These are phyloP conservation scores for Calyptommatus sinebrachiatus DNA, from an alignment of 2,113 vertebrate species.

Conservation along the genomic window DNA sequence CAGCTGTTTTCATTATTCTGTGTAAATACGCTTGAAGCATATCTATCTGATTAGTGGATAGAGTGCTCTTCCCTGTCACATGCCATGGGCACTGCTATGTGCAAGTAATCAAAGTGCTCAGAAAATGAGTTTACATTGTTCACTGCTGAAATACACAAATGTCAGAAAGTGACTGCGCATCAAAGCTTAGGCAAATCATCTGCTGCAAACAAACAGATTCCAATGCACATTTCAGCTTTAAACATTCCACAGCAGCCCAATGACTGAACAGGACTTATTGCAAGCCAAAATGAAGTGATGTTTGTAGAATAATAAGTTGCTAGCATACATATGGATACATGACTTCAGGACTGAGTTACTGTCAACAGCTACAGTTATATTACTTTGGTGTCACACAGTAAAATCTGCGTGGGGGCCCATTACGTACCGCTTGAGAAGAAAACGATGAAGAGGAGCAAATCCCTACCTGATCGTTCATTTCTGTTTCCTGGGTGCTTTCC, in stretches of 20 bases:
- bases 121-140: constrained; percentile 81
- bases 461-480: neutral
- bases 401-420: neutral
- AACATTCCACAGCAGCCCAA: constrained; percentile 59
- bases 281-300: constrained; percentile 65
- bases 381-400: neutral
- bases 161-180: constrained; percentile 79
- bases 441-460: neutral
- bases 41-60: constrained; percentile 86
- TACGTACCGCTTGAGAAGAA: neutral
- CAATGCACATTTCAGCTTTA: constrained; percentile 65
- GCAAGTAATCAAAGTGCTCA: constrained; percentile 78
- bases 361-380: constrained; percentile 9
- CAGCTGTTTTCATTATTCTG: constrained; percentile 90
- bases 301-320: constrained; percentile 55
- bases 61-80: constrained; percentile 79
- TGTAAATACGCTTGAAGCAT: constrained; percentile 82
- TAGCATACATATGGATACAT: constrained; percentile 6
- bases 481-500: neutral
- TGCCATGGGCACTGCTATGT: constrained; percentile 75
- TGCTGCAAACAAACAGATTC: constrained; percentile 77
- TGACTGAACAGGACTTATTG: constrained; percentile 63
- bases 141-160: constrained; percentile 80
- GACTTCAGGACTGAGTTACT: constrained; percentile 37
- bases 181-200: constrained; percentile 78